These are phyloP conservation scores for Gymnorhina tibicen DNA, from an alignment of 2,113 vertebrate species.

Conservation along the genomic window DNA sequence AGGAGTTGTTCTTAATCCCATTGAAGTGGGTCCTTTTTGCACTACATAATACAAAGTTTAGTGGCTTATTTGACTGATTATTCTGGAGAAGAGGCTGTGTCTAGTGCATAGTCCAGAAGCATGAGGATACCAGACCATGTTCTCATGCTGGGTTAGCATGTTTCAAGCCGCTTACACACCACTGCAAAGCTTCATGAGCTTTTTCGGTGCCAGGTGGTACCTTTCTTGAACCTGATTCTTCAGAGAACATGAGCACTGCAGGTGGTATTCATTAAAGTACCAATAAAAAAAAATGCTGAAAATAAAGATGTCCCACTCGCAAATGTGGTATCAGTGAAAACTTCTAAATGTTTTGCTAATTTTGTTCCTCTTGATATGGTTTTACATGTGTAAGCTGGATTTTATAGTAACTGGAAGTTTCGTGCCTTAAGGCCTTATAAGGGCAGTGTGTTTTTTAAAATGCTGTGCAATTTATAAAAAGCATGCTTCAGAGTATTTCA, in stretches of 20 bases:
- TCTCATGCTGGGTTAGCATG: background rate
- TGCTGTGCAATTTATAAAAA: slow-evolving; percentile 27
- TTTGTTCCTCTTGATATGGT: background rate
- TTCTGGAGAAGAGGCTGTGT: background rate
- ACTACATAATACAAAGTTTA: background rate
- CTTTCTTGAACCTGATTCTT: background rate
- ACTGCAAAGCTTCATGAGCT: background rate
- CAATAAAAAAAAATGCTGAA: background rate
- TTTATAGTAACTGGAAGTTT: background rate
- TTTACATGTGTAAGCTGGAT: background rate
- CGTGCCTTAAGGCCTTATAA: background rate
- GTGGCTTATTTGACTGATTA: background rate
- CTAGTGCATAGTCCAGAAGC: background rate
- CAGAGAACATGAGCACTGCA: background rate
- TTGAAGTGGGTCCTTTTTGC: background rate
- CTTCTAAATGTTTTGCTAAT: background rate
- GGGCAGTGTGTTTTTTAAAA: background rate
- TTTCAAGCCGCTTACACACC: background rate
- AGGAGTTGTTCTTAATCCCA: background rate
- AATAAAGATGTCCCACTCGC: background rate
- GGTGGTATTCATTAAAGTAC: background rate
- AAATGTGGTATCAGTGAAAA: background rate
- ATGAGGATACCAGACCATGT: background rate
- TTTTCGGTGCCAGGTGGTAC: background rate
- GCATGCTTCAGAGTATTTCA: background rate